Conservation (phyloP, 2,113 vertebrate species). For the Aspidoscelis tigris region DNA sequence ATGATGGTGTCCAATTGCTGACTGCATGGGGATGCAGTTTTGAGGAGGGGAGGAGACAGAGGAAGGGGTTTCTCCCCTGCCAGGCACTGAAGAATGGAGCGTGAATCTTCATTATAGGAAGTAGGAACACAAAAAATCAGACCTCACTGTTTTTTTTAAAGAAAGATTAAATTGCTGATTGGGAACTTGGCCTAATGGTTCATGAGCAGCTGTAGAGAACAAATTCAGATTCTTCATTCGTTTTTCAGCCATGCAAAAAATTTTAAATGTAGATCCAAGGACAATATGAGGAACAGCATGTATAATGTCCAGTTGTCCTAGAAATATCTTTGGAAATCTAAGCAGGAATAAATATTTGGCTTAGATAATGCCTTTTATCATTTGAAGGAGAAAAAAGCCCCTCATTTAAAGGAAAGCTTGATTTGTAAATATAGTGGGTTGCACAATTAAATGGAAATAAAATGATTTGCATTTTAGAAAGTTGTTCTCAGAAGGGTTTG, state of each 20-base stretch:
- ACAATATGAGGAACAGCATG: background rate
- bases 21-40: too few relatives aligned
- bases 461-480: slow-evolving; percentile 15
- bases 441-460: background rate
- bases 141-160: too few relatives aligned
- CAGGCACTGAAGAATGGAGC: too few relatives aligned
- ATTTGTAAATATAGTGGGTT: slow-evolving; percentile 21
- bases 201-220: background rate
- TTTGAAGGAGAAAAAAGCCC: slow-evolving; percentile 14
- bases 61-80: too few relatives aligned
- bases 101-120: too few relatives aligned
- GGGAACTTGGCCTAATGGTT: background rate
- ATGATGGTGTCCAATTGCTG: too few relatives aligned
- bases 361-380: slow-evolving; percentile 8
- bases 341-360: slow-evolving; percentile 8
- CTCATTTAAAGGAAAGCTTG: background rate
- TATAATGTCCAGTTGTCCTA: background rate
- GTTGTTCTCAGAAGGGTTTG: background rate
- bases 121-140: too few relatives aligned
- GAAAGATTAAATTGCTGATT: too few relatives aligned
- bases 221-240: background rate
- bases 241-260: background rate
- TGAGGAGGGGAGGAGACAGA: too few relatives aligned
- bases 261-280: background rate
- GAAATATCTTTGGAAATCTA: slow-evolving; percentile 10